Conservation (phyloP, 2,113 vertebrate genomes). For the Isurus oxyrinchus region DNA sequence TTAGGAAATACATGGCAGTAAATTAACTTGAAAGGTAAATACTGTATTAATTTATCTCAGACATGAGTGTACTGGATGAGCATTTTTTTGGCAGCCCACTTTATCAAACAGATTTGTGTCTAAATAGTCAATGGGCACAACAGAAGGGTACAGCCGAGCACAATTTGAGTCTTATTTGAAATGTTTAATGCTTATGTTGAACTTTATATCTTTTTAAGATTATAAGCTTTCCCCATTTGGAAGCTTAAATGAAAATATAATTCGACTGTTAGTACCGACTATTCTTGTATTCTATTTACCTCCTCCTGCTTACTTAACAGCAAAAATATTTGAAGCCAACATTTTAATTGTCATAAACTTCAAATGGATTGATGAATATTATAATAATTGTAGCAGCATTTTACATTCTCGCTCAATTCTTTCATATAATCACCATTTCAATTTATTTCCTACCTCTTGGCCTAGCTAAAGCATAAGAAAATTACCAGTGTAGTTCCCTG, state of each 20-base stretch:
- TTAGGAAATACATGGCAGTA: not conserved
- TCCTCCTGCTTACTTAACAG: not conserved
- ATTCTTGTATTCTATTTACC: not conserved
- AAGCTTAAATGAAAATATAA: not conserved
- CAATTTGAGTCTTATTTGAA: not conserved
- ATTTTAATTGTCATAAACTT: not conserved
- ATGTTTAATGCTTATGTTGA: not conserved
- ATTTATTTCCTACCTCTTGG: not conserved
- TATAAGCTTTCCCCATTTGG: not conserved
- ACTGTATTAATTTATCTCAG: not conserved
- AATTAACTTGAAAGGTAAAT: not conserved
- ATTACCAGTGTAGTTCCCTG: not conserved
- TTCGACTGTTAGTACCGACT: not conserved
- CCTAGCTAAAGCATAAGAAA: not conserved
- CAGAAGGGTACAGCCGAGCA: not conserved
- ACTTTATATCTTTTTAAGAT: not conserved
- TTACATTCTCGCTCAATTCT: not conserved
- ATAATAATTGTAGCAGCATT: not conserved
- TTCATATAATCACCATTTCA: not conserved
- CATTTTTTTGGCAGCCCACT: not conserved
- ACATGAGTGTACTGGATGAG: not conserved
- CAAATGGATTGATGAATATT: not conserved
- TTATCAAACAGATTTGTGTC: not conserved
- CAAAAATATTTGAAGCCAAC: not conserved
- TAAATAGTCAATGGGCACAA: not conserved